Evolutionary conservation across 2,888 invertebrate genomes (phyloP).

Genomic region (Hirtodrosophila duncani): DNA sequence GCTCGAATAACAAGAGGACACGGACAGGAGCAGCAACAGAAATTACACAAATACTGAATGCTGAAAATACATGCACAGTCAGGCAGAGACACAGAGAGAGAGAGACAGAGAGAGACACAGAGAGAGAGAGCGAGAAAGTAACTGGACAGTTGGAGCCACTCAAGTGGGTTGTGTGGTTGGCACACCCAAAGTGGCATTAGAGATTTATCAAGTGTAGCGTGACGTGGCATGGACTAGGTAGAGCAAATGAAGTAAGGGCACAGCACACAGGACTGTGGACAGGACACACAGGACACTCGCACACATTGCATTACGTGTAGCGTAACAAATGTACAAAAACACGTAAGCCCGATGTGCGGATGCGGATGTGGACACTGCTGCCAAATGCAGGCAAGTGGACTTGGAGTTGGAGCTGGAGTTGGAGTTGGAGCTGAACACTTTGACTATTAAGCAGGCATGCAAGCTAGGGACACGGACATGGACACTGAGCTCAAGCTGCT

Average conservation of each 20-base stretch:
- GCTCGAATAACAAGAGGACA: neutral
- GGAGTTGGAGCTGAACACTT: constrained; percentile 35
- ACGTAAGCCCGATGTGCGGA: constrained; percentile 53
- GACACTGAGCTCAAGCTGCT: constrained; percentile 46
- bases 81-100: neutral
- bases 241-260: too few species aligned
- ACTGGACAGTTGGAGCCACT: constrained; percentile 17
- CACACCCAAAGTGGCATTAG: constrained; percentile 75
- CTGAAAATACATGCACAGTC: constrained; percentile 18
- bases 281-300: constrained; percentile 7
- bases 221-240: constrained; percentile 64
- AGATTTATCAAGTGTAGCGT: constrained; percentile 76
- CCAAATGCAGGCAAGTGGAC: constrained; percentile 53
- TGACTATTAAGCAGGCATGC: constrained; percentile 41
- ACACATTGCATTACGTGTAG: constrained; percentile 67
- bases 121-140: constrained; percentile 18
- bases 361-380: constrained; percentile 28
- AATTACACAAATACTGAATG: constrained; percentile 65
- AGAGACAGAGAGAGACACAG: neutral
- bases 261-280: too few species aligned
- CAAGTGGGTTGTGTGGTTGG: constrained; percentile 50
- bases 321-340: constrained; percentile 70
- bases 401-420: constrained; percentile 34
- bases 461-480: constrained; percentile 20
- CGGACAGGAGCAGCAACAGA: constrained; percentile 45